Evolutionary conservation across 2,888 invertebrate genomes (phyloP).

Genomic region (Calameuta idolon): DNA sequence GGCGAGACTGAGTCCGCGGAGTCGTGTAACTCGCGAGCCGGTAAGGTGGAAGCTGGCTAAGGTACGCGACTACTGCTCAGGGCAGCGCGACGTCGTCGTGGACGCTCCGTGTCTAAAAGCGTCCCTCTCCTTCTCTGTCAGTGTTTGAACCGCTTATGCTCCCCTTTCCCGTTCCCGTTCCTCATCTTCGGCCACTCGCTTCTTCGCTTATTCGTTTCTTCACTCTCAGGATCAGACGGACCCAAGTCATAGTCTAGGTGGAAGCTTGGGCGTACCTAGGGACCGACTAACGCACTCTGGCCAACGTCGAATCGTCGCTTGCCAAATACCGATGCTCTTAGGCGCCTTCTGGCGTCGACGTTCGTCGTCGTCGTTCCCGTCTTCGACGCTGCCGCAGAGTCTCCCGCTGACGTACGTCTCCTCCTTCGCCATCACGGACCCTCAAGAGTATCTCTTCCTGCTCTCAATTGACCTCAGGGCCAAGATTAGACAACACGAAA

Average conservation of each 20-base stretch:
- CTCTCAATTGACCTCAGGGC: not conserved
- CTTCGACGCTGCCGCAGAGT: conserved; percentile 3
- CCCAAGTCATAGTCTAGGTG: not conserved
- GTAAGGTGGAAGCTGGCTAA: conserved; percentile 65
- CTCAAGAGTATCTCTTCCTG: not conserved
- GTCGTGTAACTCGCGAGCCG: conserved; percentile 51
- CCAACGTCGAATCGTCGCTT: not conserved
- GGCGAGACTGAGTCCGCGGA: conserved; percentile 19
- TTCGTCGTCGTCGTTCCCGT: conserved; percentile 19
- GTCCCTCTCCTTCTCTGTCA: conserved; percentile 46
- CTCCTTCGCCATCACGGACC: not conserved
- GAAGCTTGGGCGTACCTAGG: conserved; percentile 2
- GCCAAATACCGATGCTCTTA: conserved; percentile 8
- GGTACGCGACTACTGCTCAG: conserved; percentile 63
- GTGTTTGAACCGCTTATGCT: conserved; percentile 36
- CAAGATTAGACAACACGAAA: not conserved
- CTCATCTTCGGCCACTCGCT: conserved; percentile 18
- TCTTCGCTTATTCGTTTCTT: conserved; percentile 31
- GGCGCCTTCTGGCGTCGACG: conserved; percentile 31
- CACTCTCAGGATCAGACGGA: conserved; percentile 21
- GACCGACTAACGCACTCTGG: not conserved
- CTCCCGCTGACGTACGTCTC: not conserved
- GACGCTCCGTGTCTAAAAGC: conserved; percentile 65
- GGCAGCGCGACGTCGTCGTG: conserved; percentile 59
- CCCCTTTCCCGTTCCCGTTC: conserved; percentile 35